Evolutionary conservation across 2,797 vertebrate genomes (phyloP), one percentile per base, ranked within the genome.

Genomic region (Salarias fasciatus): DNA sequence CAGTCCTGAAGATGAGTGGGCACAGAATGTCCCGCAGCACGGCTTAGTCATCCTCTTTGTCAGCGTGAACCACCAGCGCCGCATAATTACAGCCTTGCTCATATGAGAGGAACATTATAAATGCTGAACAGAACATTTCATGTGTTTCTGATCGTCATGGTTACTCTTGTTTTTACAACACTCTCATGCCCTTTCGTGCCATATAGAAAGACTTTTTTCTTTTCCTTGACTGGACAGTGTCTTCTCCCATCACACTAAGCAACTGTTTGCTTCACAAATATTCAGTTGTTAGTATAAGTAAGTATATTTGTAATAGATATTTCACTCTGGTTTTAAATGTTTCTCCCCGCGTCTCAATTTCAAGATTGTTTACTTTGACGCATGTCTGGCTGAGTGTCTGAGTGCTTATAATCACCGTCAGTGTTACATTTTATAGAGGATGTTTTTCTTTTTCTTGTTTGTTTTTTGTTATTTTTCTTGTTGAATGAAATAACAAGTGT

Each of bases 41-140:
- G 64, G 81, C 89, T 86, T 86, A 89, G 84, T 88, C 90, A 92
- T 90, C 84, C 83, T 87, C 84, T 87, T 79, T 88, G 86, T 86
- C 84, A 82, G 86, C 49, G 43, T 48, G 38, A 77, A 87, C 81
- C 82, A 72, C 85, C 10, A 58, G 56, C 64, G 66, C 81, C 75
- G 42, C 80, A 86, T 86, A 88, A 88, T 88, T 81, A 86, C 6
- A 50, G 79, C 80, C 77, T 82, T 83, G 75, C 77, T 82, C 71
- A 57, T 80, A 72, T 30, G 69, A 80, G 57, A 70, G 59, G 73
- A 75, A 57, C 69, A 84, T 79, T 75, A 71, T 66, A 74, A 83
- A 82, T 75, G 63, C 60, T 75, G 75, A 83, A 57, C 72, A 73
- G 75, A 71, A 76, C 61, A 62, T 82, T 86, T 89, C 85, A 89